Conservation (phyloP, 2,888 invertebrate genomes). For the Molanna angustata region DNA sequence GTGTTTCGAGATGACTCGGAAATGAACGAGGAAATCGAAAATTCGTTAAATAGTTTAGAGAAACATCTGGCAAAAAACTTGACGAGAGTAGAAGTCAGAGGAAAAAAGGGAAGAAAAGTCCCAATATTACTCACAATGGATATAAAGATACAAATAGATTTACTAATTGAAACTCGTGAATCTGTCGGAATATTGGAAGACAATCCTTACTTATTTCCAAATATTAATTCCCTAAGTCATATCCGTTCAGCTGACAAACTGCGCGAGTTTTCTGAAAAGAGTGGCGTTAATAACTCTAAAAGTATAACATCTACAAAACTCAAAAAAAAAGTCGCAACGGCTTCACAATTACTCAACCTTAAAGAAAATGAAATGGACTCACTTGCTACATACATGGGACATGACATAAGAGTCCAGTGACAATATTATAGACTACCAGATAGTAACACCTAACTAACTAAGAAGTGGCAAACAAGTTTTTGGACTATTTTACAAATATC, state of each 20-base stretch:
- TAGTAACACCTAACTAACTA: constrained; percentile 34
- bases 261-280: background rate
- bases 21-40: too few species aligned
- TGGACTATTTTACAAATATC: too few species aligned
- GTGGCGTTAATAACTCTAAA: background rate
- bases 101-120: constrained; percentile 5
- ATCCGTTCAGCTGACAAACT: background rate
- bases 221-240: background rate
- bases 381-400: constrained; percentile 35
- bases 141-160: background rate
- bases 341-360: constrained; percentile 35
- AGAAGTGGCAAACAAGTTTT: too few species aligned
- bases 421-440: constrained; percentile 36
- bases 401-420: constrained; percentile 34
- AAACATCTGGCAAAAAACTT: constrained; percentile 1
- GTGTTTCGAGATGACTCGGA: too few species aligned
- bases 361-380: constrained; percentile 35
- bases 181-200: background rate
- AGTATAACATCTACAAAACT: constrained; percentile 2
- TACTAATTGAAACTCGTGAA: background rate
- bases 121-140: constrained; percentile 9
- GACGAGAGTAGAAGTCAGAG: constrained; percentile 11
- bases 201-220: constrained; percentile 5
- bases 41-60: constrained; percentile 7
- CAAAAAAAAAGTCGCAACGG: constrained; percentile 35